phyloP scores from a whole-genome alignment of 2,888 invertebrate species.

The Melanophora roralis region DNA sequence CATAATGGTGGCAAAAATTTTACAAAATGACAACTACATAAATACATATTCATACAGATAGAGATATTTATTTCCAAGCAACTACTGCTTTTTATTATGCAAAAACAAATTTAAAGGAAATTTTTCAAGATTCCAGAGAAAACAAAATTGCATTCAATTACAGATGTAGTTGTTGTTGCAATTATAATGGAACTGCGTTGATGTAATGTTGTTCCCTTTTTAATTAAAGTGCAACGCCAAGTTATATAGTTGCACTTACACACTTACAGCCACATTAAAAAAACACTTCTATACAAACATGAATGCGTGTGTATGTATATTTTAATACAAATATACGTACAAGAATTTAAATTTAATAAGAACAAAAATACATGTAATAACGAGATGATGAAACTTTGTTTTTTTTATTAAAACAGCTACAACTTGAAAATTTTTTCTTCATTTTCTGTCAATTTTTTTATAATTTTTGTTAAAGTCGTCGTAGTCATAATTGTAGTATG shows the following conservation, averaged over 20 bases:
- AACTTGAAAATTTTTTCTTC: conserved; percentile 32
- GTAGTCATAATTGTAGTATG: background rate
- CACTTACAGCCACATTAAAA: background rate
- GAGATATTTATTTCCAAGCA: too few relatives aligned
- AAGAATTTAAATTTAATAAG: background rate
- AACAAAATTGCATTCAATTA: conserved; percentile 12
- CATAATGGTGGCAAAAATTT: conserved; percentile 13
- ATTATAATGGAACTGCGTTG: conserved; percentile 41
- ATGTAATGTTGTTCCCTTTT: conserved; percentile 47
- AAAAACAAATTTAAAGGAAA: background rate
- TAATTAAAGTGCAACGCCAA: conserved; percentile 53
- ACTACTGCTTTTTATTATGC: background rate
- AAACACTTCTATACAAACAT: background rate
- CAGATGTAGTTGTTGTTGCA: background rate
- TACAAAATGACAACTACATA: conserved; percentile 3
- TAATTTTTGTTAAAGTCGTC: background rate
- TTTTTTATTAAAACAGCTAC: conserved; percentile 22
- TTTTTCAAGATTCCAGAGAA: background rate
- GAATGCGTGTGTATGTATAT: too few relatives aligned
- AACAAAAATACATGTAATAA: conserved; percentile 26
- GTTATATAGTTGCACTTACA: conserved; percentile 1
- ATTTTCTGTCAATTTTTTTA: conserved; percentile 16
- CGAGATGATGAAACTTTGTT: conserved; percentile 41
- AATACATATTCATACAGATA: too few relatives aligned
- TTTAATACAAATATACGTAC: too few relatives aligned